Base-by-base conservation (phyloP, 2,113 vertebrate species). In the Zosterops lateralis region DNA sequence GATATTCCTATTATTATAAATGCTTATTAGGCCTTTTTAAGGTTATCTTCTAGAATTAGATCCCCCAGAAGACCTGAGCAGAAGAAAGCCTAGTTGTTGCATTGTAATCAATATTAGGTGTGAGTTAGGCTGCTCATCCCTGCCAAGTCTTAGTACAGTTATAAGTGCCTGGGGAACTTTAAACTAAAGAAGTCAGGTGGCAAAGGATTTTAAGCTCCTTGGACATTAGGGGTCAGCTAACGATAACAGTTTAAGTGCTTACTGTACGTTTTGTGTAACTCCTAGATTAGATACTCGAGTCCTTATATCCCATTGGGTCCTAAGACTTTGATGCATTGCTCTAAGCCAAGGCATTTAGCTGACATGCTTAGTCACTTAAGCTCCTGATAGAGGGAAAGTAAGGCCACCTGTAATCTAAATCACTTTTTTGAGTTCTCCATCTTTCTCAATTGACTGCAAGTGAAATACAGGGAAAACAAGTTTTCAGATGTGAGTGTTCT, bases 331-430 rank as follows among this genome's bases (percentile, higher is more conserved):
- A 95, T 94, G 74, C 84, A 94, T 89, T 89, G 62, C 77, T 61
- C 77, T 96, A 95, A 95, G 78, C 66, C 0, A 9, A 95, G 57
- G 77, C 2, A 1, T 92, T 94, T 84, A 89, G 70, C 70, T 92
- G 93, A 95, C 94, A 92, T 53, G 57, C 70, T 94, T 96, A 94
- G 93, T 95, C 90, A 96, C 93, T 96, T 96, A 96, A 96, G 84
- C 93, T 94, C 77, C 89, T 96, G 90, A 95, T 75, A 95, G 77
- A 84, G 87, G 96, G 62, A 87, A 26, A 96, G 44, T 84, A 62
- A 92, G 81, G 84, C 92, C 78, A 92, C 93, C 81, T 82, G 47
- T 84, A 89, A 94, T 84, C 92, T 84, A 57, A 79, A 82, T 89
- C 77, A 75, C 36, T 84, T 87, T n/a, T 93, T 64, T 53, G 70